A percentile compares a stretch with the other conserved stretches of the same genome.
Conservation (phyloP, 2,113 vertebrate genomes). For the Theristicus caerulescens region DNA sequence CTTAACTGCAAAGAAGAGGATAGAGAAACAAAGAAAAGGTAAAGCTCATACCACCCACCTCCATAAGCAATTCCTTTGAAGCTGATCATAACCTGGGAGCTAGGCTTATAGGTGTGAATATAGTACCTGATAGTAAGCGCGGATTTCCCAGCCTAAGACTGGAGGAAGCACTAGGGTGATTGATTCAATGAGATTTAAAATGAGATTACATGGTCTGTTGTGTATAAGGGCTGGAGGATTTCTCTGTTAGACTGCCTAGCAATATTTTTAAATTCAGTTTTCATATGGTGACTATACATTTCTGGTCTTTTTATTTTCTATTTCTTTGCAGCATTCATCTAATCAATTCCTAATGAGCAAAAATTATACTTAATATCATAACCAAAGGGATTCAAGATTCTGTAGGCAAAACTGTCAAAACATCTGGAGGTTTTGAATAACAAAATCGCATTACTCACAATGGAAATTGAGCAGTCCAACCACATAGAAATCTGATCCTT, state of each 20-base stretch:
- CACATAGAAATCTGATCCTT: background rate
- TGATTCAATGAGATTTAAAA: background rate
- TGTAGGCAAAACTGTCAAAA: background rate
- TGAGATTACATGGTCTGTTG: background rate
- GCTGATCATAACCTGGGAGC: conserved; percentile 76
- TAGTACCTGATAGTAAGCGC: conserved; percentile 79
- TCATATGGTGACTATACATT: background rate
- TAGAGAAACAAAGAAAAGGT: background rate
- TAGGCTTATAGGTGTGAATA: conserved; percentile 82
- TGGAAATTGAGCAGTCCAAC: background rate
- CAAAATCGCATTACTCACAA: background rate
- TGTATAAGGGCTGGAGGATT: background rate
- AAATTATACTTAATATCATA: background rate
- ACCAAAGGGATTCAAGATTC: background rate
- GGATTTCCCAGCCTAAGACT: conserved; percentile 85
- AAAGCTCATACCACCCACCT: conserved; percentile 71
- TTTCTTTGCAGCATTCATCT: background rate
- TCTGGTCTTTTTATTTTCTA: background rate
- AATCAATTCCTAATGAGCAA: background rate
- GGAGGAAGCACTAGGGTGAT: background rate
- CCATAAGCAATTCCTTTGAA: conserved; percentile 83
- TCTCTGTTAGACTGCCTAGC: background rate
- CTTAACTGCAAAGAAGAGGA: background rate
- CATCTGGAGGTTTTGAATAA: background rate
- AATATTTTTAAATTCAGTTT: background rate